Percentiles rank a stretch among this genome's conserved stretches.
phyloP scores from a whole-genome alignment of 1,140 invertebrate genomes.

The Microplitis demolitor region DNA sequence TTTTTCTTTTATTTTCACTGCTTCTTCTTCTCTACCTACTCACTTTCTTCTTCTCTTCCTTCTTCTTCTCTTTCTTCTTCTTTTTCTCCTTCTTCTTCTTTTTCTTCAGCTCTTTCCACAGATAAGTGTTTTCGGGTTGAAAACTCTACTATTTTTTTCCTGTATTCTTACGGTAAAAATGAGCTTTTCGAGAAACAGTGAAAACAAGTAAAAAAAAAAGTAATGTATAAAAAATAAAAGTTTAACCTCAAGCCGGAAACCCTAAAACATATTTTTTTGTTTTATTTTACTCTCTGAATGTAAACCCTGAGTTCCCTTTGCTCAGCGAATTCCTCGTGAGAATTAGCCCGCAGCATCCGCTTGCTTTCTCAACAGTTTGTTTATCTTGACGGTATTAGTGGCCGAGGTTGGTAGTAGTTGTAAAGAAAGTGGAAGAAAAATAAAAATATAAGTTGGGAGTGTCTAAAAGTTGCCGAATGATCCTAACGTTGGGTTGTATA shows the following conservation, averaged over 20 bases:
- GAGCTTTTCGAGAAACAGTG: neutral
- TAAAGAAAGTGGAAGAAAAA: neutral
- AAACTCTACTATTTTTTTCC: too few species aligned
- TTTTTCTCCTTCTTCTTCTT: too few species aligned
- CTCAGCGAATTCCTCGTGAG: constrained; percentile 2
- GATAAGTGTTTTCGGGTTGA: constrained; percentile 3
- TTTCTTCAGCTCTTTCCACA: neutral
- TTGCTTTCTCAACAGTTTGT: neutral
- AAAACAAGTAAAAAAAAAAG: constrained; percentile 3
- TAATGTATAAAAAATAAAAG: neutral
- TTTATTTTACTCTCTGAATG: neutral
- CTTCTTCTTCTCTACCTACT: too few species aligned
- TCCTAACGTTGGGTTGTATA: too few species aligned
- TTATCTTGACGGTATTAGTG: neutral
- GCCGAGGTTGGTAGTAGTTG: neutral
- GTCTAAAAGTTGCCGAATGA: too few species aligned
- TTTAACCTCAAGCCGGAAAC: neutral
- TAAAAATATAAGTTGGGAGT: neutral
- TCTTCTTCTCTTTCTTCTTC: neutral
- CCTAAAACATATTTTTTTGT: neutral
- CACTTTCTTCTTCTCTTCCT: neutral
- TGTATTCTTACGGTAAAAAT: neutral
- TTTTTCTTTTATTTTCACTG: neutral
- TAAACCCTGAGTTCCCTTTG: neutral
- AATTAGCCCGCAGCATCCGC: constrained; percentile 11